A percentile compares a stretch with the other conserved stretches of the same genome.
Evolutionary conservation across 1,140 invertebrate species (phyloP).

Genomic region (Cylas formicarius): DNA sequence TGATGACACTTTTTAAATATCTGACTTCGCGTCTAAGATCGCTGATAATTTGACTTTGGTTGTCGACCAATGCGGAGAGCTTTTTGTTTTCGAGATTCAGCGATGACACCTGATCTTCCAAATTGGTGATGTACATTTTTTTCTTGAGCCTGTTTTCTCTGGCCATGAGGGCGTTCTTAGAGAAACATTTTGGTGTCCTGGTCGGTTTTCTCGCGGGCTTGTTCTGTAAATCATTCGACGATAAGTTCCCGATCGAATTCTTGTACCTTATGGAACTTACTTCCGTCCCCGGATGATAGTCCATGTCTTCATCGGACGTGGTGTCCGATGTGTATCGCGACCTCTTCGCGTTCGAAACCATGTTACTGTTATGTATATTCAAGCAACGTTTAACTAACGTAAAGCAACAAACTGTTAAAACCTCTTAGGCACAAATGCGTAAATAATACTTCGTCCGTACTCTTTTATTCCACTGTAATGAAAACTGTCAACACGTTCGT

Average conservation of each 20-base stretch:
- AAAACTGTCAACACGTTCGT: too few relatives aligned
- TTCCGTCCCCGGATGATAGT: conserved; percentile 20
- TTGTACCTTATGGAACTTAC: not conserved
- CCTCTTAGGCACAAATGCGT: too few relatives aligned
- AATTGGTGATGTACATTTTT: conserved; percentile 49
- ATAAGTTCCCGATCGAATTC: not conserved
- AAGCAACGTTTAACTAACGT: too few relatives aligned
- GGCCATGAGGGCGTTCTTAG: conserved; percentile 50
- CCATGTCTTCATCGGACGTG: conserved; percentile 21
- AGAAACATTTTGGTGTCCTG: conserved; percentile 30
- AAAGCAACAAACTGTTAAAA: too few relatives aligned
- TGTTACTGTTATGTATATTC: conserved; percentile 15
- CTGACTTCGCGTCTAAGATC: conserved; percentile 45
- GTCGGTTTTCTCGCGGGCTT: conserved; percentile 17
- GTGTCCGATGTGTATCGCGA: conserved; percentile 27
- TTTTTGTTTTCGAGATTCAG: conserved; percentile 45
- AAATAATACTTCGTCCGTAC: too few relatives aligned
- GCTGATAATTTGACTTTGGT: conserved; percentile 43
- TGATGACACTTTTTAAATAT: conserved; percentile 48
- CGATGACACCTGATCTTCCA: conserved; percentile 46
- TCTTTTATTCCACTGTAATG: too few relatives aligned
- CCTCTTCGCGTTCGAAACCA: conserved; percentile 25
- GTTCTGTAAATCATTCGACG: conserved; percentile 12
- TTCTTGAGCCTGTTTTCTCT: conserved; percentile 52
- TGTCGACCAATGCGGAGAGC: conserved; percentile 42